These are phyloP conservation scores for Montipora efflorescens DNA, from an alignment of 64 coral and sea anemone genomes.

Conservation along the genomic window DNA sequence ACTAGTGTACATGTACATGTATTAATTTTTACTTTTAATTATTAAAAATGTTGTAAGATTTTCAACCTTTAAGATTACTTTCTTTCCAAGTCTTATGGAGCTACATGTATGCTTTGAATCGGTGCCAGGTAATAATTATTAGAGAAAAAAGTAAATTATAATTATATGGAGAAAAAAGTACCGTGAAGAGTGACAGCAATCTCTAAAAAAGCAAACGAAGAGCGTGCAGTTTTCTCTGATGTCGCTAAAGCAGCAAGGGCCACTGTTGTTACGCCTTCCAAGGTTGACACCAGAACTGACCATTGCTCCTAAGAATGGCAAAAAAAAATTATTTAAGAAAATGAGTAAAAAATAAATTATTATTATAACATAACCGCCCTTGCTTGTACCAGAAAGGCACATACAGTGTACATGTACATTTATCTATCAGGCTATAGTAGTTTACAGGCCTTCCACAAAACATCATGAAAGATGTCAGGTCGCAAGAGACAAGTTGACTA, in stretches of 20 bases:
- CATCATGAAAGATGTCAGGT: neutral
- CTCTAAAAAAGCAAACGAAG: slow-evolving; percentile 73
- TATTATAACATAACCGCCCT: too few species aligned
- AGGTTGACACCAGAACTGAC: slow-evolving; percentile 34
- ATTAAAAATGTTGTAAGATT: too few species aligned
- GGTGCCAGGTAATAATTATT: too few species aligned
- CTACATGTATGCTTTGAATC: too few species aligned
- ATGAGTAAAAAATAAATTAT: too few species aligned
- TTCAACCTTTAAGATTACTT: too few species aligned
- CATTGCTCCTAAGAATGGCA: slow-evolving; percentile 28
- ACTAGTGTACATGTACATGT: too few species aligned
- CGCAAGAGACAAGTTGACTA: too few species aligned
- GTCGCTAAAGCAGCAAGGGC: slow-evolving; percentile 59
- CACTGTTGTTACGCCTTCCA: slow-evolving; percentile 82
- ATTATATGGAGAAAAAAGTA: neutral
- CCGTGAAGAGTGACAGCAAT: slow-evolving; percentile 90
- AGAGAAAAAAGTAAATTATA: too few species aligned
- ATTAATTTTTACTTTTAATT: too few species aligned
- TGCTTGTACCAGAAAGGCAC: too few species aligned
- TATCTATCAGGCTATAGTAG: neutral
- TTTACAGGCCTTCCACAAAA: neutral
- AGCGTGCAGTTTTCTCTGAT: slow-evolving; percentile 45
- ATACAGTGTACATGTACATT: neutral
- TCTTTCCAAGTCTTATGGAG: too few species aligned
- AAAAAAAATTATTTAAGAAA: neutral